phyloP scores from a whole-genome alignment of 2,113 vertebrate genomes.

The Tautogolabrus adspersus region DNA sequence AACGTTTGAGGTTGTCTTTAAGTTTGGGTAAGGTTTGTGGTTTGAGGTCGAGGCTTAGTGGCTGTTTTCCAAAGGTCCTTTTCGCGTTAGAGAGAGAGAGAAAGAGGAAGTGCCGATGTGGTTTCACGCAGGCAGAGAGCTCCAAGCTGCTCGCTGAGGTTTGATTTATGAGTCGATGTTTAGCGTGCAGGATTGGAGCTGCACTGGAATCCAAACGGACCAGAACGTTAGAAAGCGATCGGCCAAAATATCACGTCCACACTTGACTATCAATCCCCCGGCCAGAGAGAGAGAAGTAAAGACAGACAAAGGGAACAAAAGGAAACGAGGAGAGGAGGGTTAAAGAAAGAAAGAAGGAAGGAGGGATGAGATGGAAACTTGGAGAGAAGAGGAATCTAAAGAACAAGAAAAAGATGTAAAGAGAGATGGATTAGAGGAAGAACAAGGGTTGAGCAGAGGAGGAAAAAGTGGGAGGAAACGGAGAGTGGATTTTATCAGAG shows the following conservation, averaged over 20 bases:
- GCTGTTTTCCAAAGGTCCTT: constrained; percentile 6
- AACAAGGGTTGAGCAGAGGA: neutral
- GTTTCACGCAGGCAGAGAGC: constrained; percentile 35
- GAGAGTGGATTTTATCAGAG: constrained; percentile 8
- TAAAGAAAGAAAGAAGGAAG: neutral
- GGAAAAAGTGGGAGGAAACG: neutral
- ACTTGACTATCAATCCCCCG: constrained; percentile 11
- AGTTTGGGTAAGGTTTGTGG: neutral
- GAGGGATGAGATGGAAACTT: neutral
- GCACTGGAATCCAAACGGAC: constrained; percentile 46
- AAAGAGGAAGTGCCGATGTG: constrained; percentile 38
- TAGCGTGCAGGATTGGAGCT: constrained; percentile 36
- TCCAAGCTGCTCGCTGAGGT: constrained; percentile 31
- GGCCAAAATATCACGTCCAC: constrained; percentile 52
- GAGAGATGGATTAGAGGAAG: constrained; percentile 2
- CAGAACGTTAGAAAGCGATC: constrained; percentile 52
- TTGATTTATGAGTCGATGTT: constrained; percentile 71
- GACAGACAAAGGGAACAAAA: neutral
- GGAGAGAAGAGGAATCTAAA: neutral
- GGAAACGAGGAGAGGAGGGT: neutral
- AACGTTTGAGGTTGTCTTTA: neutral
- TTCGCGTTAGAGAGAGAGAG: neutral
- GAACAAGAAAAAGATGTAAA: neutral
- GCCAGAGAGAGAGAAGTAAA: constrained; percentile 11
- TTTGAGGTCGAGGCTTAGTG: constrained; percentile 10